Evolutionary conservation across 2,888 invertebrate genomes (phyloP), one percentile per base, ranked within the genome.

Genomic region (Melinaea marsaeus): DNA sequence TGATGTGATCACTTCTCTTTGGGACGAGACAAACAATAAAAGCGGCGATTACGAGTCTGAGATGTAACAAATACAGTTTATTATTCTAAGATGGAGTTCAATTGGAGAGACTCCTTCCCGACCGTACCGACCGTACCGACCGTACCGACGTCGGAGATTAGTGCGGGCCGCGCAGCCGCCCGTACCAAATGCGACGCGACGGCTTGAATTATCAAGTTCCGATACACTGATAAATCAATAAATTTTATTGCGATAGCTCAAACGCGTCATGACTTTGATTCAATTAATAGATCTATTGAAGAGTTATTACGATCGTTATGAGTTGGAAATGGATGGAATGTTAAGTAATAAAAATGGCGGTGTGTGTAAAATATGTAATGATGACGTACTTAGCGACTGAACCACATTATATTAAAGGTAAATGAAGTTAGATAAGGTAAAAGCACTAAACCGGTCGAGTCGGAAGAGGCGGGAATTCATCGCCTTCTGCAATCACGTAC

Each of bases 141-240:
- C 80, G 85, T 86, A 84, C 85, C 74, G 71, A 71, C 69, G 60
- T 66, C 62, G 69, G 76, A 79, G 87, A 84, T 85, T 82, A 84
- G 81, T 79, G 81, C 77, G 77, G 77, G 81, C 76, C 74, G 78
- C 77, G 81, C 89, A 85, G 69, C 74, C 79, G 78, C 70, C 80
- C 84, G 83, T 73, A 83, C 79, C 75, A 83, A 89, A 90, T 81
- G 74, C 80, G 81, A 75, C 72, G 83, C 81, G 90, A 89, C 88
- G 83, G 79, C 82, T 77, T 79, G 82, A 81, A 81, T 85, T 85
- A 85, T 85, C 80, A 83, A 85, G 79, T 84, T 80, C 78, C 81
- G 86, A 88, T 86, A 79, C 75, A 77, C 83, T 87, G 88, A 90
- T 90, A 86, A 86, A 86, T 87, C 85, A 85, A 89, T 88, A 87